Base-by-base conservation (phyloP, 2,888 invertebrate genomes). In the Drosophila rellima region DNA sequence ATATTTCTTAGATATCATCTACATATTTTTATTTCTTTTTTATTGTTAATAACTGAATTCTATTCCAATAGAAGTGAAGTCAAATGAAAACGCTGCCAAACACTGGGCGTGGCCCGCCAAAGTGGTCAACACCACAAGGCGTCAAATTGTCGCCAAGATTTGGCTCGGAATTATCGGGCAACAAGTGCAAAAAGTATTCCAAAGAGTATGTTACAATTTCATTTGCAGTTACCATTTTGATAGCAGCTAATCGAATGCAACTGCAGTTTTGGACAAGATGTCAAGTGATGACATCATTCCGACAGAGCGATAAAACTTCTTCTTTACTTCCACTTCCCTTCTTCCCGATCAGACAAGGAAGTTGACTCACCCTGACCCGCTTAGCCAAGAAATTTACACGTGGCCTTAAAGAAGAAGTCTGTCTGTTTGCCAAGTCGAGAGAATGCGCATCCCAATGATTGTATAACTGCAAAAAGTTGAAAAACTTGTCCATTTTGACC, bases 131-230 rank as follows among this genome's bases (percentile, higher is more conserved):
- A 15, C 10, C n/a, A 35, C 20, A 35, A n/a, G 50, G 33, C 33
- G 33, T 50, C 50, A 4, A 50, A 5, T 33, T 50, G 50, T 23
- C 50, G 50, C 50, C 35, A 5, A 35, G 20, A 35, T 20, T 48
- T 48, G 18, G 18, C 33, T 20, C 18, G 2, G 20, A 33, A 48
- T 48, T 50, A n/a, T 10, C 3, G 20, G 20, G 15, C 35, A 33
- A 50, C 50, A 50, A 50, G 50, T 50, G 35, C 50, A 50, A 20
- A 50, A n/a, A 50, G 31, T 18, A 17, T 20, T 35, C 2, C n/a
- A 20, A 6, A 8, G 13, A 13, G 11, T 13, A 20, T 5, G 5
- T 20, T 10, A 6, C 11, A 50, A 50, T 50, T 35, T 35, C 18
- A 50, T 50, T 33, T 35, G 33, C n/a, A 35, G 26, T 52, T 39